Conservation (phyloP, 2,888 invertebrate genomes). For the Drosophila pegasa region DNA sequence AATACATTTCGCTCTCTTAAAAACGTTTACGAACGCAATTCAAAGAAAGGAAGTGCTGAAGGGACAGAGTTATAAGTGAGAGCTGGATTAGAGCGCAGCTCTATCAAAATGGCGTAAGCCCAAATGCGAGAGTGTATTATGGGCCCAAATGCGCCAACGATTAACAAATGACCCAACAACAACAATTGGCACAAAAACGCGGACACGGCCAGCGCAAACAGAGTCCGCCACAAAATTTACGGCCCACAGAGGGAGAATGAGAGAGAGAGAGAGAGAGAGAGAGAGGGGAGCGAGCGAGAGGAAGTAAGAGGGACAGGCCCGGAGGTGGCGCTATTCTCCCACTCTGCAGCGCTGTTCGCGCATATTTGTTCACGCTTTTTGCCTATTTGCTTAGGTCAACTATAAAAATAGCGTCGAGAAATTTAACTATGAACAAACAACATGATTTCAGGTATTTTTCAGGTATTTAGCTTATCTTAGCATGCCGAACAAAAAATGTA, state of each 20-base stretch:
- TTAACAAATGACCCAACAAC: constrained; percentile 44
- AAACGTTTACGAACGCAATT: neutral
- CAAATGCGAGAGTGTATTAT: constrained; percentile 1
- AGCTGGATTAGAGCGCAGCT: neutral
- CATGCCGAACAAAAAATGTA: constrained; percentile 3
- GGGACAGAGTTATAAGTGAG: neutral
- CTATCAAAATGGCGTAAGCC: constrained; percentile 4
- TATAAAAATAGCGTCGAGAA: constrained; percentile 47
- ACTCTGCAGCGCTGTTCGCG: neutral
- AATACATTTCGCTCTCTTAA: neutral
- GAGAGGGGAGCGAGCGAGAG: neutral
- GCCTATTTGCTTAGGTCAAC: constrained; percentile 62
- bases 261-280: neutral
- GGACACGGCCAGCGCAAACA: constrained; percentile 31
- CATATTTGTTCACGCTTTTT: constrained; percentile 17
- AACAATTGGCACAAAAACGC: constrained; percentile 21
- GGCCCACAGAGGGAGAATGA: neutral
- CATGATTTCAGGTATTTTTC: neutral
- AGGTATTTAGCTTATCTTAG: constrained; percentile 1
- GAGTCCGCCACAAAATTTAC: constrained; percentile 38
- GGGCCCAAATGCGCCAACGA: constrained; percentile 24
- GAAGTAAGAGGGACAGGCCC: neutral
- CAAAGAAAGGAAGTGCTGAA: neutral
- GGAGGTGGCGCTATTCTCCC: neutral
- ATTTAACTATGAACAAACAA: constrained; percentile 18